Evolutionary conservation across 2,888 invertebrate genomes (phyloP), one percentile per base, ranked within the genome.

Genomic region (Himalopsyche japonica): DNA sequence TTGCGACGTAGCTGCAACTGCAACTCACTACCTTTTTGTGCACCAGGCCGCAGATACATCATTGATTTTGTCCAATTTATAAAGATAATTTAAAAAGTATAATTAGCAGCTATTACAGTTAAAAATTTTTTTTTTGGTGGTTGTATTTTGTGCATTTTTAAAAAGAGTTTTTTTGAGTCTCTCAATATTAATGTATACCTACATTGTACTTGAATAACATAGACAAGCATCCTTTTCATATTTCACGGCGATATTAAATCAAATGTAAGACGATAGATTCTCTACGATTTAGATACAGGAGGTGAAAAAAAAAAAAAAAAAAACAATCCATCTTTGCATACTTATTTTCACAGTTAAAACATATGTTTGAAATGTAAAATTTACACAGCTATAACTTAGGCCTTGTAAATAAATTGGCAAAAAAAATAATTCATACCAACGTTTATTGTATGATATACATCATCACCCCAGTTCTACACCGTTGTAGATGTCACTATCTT

Each of bases 281-380:
- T 43, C 43, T 43, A 43, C 7, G 43, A 43, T 43, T 43, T 43
- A 43, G 15, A 43, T 43, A 43, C 43, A 43, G 43, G 43, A 4
- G 43, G 3, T 2, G 3, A 34, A 80, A 37, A 64, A 64, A 64
- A 37, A 57, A 80, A 80, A 37, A 24, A 80, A 34, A 64, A 57
- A n/a, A 80, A 80, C n/a, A 34, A 18, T 7, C 32, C 34, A 57
- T 57, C 34, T 20, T 80, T 80, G 64, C 80, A 49, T 34, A 64
- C 70, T 64, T 80, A 80, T 64, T 80, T 80, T 34, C 64, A 80
- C 57, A 57, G 57, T 34, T 80, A 64, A 64, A 43, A 43, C 43
- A 43, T 43, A 43, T 43, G 1, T 43, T 43, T 43, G 20, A 24
- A 57, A 20, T 57, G 57, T 57, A 24, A 57, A 57, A 57, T 57